A percentile compares a stretch with the other conserved stretches of the same genome.
Conservation (phyloP, 2,797 vertebrate genomes). For the Onychomys torridus region DNA sequence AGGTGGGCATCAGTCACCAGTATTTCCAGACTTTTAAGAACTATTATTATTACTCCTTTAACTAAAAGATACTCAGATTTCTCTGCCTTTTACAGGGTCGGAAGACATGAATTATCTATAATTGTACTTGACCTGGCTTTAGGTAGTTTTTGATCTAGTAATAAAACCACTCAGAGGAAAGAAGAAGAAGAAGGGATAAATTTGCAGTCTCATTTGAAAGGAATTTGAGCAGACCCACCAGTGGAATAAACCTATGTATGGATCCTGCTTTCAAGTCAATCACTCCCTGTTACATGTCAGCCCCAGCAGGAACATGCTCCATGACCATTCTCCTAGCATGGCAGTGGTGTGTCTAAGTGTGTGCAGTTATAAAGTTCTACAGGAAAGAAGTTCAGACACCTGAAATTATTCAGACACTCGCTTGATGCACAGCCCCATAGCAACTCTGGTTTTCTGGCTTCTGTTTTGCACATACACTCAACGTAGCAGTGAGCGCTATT, state of each 20-base stretch:
- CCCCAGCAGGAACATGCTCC: neutral
- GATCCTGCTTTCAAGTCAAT: conserved; percentile 4
- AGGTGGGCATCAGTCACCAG: conserved; percentile 71
- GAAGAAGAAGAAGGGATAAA: neutral
- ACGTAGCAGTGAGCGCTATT: neutral
- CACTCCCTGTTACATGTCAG: conserved; percentile 30
- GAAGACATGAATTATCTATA: conserved; percentile 49
- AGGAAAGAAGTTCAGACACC: neutral
- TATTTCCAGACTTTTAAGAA: conserved; percentile 43
- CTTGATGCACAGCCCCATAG: neutral
- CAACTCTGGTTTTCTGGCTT: neutral
- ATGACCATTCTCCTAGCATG: neutral
- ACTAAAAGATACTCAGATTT: conserved; percentile 20
- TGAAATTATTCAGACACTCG: neutral
- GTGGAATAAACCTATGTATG: neutral
- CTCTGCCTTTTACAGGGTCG: neutral
- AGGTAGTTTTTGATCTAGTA: conserved; percentile 50
- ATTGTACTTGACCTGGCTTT: conserved; percentile 11
- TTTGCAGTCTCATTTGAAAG: conserved; percentile 38
- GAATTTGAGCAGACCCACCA: neutral
- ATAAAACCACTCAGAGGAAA: conserved; percentile 58
- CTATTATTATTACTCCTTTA: conserved; percentile 42
- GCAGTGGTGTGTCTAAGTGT: neutral
- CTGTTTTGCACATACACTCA: neutral
- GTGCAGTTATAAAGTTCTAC: neutral